These are phyloP conservation scores for Elephas maximus DNA, from an alignment of 2,113 vertebrate genomes.

Conservation along the genomic window DNA sequence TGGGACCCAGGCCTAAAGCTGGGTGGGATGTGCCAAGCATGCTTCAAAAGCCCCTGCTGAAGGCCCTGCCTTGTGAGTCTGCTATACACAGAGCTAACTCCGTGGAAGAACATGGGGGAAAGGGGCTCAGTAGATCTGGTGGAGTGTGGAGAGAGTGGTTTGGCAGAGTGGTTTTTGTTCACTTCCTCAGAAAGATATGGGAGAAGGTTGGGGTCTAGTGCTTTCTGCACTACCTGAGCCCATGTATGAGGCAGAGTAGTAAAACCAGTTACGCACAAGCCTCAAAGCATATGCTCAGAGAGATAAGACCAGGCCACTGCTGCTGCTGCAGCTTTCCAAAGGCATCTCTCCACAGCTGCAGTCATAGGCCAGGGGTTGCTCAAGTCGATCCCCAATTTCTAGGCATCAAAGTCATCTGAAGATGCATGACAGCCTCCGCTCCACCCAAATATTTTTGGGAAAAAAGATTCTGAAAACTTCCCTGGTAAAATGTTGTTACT, in stretches of 20 bases:
- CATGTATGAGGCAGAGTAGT: neutral
- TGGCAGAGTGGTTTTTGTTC: neutral
- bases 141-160: neutral
- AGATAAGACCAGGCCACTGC: no score
- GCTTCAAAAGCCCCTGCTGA: neutral
- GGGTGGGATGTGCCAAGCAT: neutral
- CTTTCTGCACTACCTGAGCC: neutral
- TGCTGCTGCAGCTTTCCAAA: neutral
- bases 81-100: neutral
- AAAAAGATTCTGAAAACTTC: neutral
- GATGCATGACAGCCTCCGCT: neutral
- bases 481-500: neutral
- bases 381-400: neutral
- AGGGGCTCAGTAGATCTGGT: neutral
- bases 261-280: neutral
- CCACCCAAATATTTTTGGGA: neutral
- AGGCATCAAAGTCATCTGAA: neutral
- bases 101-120: neutral
- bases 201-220: neutral
- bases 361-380: rapidly evolving
- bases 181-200: neutral
- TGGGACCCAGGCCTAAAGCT: no score
- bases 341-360: neutral
- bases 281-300: neutral
- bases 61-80: no score